Conservation (phyloP, 2,888 invertebrate genomes). For the Cataglyphis livida region DNA sequence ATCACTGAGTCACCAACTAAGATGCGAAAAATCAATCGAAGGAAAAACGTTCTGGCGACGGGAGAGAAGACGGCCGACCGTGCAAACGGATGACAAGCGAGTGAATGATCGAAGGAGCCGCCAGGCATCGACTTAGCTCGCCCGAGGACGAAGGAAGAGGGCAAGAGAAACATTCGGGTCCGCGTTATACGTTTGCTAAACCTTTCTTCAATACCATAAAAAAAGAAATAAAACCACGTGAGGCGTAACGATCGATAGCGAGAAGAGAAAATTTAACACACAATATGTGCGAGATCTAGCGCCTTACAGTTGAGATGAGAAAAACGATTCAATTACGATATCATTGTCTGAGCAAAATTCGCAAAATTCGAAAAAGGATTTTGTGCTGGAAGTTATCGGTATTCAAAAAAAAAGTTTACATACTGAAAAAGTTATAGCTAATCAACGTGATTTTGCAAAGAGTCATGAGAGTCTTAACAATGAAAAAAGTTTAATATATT, state of each 20-base stretch:
- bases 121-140: slow-evolving; percentile 64
- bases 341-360: neutral
- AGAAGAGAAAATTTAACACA: neutral
- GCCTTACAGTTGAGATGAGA: neutral
- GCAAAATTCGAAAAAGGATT: neutral
- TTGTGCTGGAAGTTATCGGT: neutral
- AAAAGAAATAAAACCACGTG: neutral
- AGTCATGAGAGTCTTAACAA: neutral
- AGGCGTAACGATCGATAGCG: neutral
- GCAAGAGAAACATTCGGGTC: slow-evolving; percentile 45
- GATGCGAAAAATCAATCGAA: slow-evolving; percentile 48
- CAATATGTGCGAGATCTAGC: neutral
- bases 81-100: slow-evolving; percentile 79
- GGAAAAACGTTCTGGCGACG: slow-evolving; percentile 29
- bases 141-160: slow-evolving; percentile 72
- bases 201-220: neutral
- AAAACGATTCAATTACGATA: slow-evolving; percentile 6
- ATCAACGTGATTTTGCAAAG: neutral
- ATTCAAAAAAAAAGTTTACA: neutral
- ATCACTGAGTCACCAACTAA: slow-evolving; percentile 63
- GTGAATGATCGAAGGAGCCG: slow-evolving; percentile 76
- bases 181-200: slow-evolving; percentile 19
- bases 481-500: neutral
- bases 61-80: slow-evolving; percentile 51
- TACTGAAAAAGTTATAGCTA: neutral